Evolutionary conservation across 2,888 invertebrate genomes (phyloP).

Genomic region (Tricholauxania praeusta): DNA sequence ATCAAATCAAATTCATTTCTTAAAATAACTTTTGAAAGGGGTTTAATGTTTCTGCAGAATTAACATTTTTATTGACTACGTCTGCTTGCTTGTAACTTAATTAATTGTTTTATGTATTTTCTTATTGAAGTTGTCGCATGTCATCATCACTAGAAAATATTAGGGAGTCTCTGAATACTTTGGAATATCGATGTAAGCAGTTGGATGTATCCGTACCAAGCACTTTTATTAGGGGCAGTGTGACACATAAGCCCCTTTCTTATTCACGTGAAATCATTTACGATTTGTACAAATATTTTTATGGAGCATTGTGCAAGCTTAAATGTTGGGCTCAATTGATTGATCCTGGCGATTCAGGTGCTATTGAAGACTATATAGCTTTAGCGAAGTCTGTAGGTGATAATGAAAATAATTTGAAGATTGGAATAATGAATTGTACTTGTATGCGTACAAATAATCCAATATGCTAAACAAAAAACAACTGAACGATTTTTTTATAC

Average conservation of each 20-base stretch:
- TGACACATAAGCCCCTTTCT: slow-evolving; percentile 39
- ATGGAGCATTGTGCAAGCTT: slow-evolving; percentile 48
- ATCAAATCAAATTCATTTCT: neutral
- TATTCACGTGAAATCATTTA: slow-evolving; percentile 47
- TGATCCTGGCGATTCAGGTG: slow-evolving; percentile 51
- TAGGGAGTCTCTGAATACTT: slow-evolving; percentile 44
- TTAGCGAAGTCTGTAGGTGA: slow-evolving; percentile 45
- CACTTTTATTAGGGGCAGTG: slow-evolving; percentile 47
- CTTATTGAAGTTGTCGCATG: slow-evolving; percentile 39
- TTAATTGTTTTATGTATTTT: neutral
- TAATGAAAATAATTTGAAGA: slow-evolving; percentile 48
- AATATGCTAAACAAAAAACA: neutral
- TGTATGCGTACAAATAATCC: slow-evolving; percentile 52
- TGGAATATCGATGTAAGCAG: slow-evolving; percentile 46
- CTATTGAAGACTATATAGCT: slow-evolving; percentile 55
- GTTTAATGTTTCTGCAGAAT: neutral
- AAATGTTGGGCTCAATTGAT: slow-evolving; percentile 56
- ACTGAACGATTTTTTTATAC: no score
- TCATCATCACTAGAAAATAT: slow-evolving; percentile 44
- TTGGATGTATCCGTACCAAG: slow-evolving; percentile 53
- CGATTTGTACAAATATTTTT: slow-evolving; percentile 53
- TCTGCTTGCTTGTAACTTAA: neutral
- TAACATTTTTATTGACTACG: slow-evolving; percentile 21
- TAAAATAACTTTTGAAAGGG: no score
- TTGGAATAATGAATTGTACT: slow-evolving; percentile 50